Conservation (phyloP, 1,140 invertebrate species). For the Drosophila repleta region DNA sequence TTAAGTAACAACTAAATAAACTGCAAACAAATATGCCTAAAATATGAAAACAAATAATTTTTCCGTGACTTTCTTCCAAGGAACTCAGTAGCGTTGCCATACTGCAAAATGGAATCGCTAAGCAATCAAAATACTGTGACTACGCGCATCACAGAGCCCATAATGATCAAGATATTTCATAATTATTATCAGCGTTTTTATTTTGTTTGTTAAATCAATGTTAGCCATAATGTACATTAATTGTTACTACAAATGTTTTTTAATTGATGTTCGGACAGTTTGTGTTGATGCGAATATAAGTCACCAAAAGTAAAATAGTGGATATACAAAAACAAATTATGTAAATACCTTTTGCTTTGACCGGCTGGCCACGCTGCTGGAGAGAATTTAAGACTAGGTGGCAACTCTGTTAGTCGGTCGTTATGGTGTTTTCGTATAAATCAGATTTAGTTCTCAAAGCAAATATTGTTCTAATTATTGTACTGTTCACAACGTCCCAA, state of each 20-base stretch:
- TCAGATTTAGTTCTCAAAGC: constrained; percentile 31
- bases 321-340: too few relatives aligned
- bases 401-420: constrained; percentile 37
- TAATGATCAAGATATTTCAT: too few relatives aligned
- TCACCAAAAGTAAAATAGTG: too few relatives aligned
- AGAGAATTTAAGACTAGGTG: constrained; percentile 1
- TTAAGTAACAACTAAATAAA: constrained; percentile 16
- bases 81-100: constrained; percentile 25
- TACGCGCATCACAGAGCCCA: too few relatives aligned
- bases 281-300: too few relatives aligned
- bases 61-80: neutral
- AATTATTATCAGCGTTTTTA: neutral
- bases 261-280: too few relatives aligned
- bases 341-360: neutral
- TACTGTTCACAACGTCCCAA: neutral
- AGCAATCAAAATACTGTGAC: neutral
- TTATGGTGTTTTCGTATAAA: constrained; percentile 47
- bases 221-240: neutral
- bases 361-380: neutral
- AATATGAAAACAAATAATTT: constrained; percentile 5
- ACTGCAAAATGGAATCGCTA: neutral
- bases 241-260: too few relatives aligned
- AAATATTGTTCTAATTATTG: constrained; percentile 18
- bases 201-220: neutral
- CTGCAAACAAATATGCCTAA: constrained; percentile 3